A percentile compares a stretch with the other conserved stretches of the same genome.
Evolutionary conservation across 2,113 vertebrate species (phyloP).

Genomic region (Mystacornis crossleyi): DNA sequence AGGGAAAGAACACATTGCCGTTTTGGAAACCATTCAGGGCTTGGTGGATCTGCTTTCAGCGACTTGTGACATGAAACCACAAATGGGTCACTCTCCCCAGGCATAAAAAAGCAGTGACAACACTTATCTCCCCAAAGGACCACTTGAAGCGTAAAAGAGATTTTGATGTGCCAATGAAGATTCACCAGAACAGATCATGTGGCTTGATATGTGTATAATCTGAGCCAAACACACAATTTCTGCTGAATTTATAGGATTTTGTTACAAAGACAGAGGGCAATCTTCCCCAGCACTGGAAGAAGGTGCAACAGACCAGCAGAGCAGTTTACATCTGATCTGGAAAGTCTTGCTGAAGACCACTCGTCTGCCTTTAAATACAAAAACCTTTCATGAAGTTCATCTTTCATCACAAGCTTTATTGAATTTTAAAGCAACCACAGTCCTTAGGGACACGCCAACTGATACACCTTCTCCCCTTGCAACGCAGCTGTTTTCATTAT

Average conservation of each 20-base stretch:
- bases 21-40: neutral
- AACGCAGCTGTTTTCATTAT: neutral
- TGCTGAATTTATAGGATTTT: neutral
- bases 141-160: neutral
- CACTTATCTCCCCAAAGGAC: neutral
- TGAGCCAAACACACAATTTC: neutral
- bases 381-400: neutral
- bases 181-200: neutral
- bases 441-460: neutral
- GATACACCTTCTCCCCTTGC: neutral
- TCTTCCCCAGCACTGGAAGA: neutral
- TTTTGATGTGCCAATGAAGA: neutral
- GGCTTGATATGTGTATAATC: neutral
- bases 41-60: neutral
- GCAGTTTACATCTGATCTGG: neutral
- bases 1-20: rapidly evolving
- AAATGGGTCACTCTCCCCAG: neutral
- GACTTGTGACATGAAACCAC: neutral
- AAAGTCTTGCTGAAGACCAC: neutral
- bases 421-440: neutral
- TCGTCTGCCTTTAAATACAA: neutral
- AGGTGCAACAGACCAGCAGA: neutral
- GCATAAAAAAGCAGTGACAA: neutral
- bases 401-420: neutral
- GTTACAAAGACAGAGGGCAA: neutral